Conservation (phyloP, 2,113 vertebrate genomes). For the Elephantulus edwardii region DNA sequence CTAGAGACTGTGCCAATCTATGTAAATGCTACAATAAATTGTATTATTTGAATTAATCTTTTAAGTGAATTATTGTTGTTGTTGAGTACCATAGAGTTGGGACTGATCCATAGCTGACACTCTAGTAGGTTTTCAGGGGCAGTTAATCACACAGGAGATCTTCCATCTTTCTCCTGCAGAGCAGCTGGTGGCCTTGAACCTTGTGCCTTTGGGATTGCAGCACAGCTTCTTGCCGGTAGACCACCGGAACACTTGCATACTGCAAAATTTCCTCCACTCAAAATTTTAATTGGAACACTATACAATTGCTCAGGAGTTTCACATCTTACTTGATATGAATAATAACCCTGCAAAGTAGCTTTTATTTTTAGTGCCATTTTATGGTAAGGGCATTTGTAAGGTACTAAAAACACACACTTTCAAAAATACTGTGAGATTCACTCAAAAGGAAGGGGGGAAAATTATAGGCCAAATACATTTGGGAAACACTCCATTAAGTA, state of each 20-base stretch:
- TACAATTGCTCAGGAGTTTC: no score
- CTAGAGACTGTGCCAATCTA: no score
- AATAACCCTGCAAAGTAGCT: neutral
- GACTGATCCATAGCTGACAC: no score
- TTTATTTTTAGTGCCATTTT: slow-evolving; percentile 24
- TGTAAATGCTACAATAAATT: neutral
- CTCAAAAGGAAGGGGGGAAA: neutral
- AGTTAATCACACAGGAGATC: no score
- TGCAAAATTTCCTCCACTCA: neutral
- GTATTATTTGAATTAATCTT: neutral
- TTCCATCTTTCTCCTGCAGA: no score
- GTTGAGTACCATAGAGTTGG: no score
- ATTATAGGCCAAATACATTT: neutral
- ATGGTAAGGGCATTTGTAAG: neutral
- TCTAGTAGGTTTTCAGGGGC: no score
- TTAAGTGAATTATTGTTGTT: neutral
- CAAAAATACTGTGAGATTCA: neutral
- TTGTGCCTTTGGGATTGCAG: no score
- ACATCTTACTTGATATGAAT: neutral
- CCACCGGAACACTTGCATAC: no score
- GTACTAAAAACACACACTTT: neutral
- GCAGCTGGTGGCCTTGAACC: no score
- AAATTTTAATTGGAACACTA: no score
- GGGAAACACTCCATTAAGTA: slow-evolving; percentile 33
- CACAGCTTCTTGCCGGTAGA: no score